Evolutionary conservation across 2,888 invertebrate species (phyloP), one percentile per base, ranked within the genome.

Genomic region (Ophioninae sp.): DNA sequence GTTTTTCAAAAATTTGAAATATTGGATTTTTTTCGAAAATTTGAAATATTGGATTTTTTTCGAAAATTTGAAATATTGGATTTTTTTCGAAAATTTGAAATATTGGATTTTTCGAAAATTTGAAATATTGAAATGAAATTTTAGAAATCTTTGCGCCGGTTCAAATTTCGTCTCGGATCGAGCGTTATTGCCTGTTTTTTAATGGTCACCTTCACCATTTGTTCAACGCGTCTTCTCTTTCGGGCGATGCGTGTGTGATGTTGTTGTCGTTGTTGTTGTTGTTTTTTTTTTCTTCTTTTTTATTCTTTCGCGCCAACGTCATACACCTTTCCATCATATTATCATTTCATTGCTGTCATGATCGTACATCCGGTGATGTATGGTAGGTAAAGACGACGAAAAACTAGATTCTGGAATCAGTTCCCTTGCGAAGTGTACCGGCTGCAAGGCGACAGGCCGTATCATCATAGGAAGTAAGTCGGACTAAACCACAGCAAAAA

Each of bases 381-480:
- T 92, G 91, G 90, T 91, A 92, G 92, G 91, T 91, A 92, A 92
- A 91, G 89, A 91, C 90, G 91, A 91, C 89, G 91, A 91, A 90
- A 91, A 92, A 91, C 91, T 91, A 90, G 90, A 91, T 91, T 91
- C 91, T 88, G 91, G 92, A 90, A 90, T 91, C 91, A 90, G 91
- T 92, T 91, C 92, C 89, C 91, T 92, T 90, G 91, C 91, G 88
- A 92, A 92, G 91, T 92, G 92, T 91, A 89, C 90, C 88, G 90
- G 90, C 91, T 92, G 92, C 92, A 92, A 92, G 91, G 92, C 92
- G 86, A 92, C 92, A 88, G 92, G 92, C 90, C 92, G 92, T 87
- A 92, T 92, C 91, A 91, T 91, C 91, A 91, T 91, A 91, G 92
- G 91, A 92, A 92, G 92, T 92, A 92, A 92, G 92, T 92, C 90